Conservation (phyloP, 2,113 vertebrate species). For the Bos taurus region DNA sequence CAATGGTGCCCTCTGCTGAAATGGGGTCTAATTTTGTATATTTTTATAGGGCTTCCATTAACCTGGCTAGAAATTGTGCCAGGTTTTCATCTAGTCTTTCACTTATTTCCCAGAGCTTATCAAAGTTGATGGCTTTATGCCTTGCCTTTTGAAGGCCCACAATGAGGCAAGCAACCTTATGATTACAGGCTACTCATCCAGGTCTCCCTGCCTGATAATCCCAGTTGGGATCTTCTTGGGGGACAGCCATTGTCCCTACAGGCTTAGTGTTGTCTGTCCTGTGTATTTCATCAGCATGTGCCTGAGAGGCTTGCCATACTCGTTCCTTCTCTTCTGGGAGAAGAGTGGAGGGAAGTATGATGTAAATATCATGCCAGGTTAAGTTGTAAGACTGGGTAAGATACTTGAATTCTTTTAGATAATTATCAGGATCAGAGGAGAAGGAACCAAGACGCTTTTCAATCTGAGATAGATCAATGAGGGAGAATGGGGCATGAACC, state of each 20-base stretch:
- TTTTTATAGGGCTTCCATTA: background rate
- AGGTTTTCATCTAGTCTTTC: background rate
- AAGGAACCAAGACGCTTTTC: background rate
- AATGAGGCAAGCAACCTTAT: background rate
- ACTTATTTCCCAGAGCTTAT: background rate
- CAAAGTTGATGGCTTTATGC: background rate
- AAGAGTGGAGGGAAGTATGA: background rate
- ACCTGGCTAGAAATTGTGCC: background rate
- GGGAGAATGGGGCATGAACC: background rate
- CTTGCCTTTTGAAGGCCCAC: background rate
- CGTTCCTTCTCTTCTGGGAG: background rate
- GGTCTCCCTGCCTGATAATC: background rate
- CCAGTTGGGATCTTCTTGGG: background rate
- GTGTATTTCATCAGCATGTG: background rate
- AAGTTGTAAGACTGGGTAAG: background rate
- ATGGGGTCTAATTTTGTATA: background rate
- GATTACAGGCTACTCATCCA: background rate
- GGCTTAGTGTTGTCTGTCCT: background rate
- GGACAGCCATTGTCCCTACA: accelerated
- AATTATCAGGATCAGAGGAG: background rate
- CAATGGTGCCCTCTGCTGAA: background rate
- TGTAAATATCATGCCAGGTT: background rate
- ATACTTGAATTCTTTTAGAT: background rate
- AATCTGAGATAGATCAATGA: background rate
- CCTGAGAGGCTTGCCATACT: background rate